These are phyloP conservation scores for Thamnophis sirtalis DNA, from an alignment of 2,113 vertebrate genomes.

Conservation along the genomic window DNA sequence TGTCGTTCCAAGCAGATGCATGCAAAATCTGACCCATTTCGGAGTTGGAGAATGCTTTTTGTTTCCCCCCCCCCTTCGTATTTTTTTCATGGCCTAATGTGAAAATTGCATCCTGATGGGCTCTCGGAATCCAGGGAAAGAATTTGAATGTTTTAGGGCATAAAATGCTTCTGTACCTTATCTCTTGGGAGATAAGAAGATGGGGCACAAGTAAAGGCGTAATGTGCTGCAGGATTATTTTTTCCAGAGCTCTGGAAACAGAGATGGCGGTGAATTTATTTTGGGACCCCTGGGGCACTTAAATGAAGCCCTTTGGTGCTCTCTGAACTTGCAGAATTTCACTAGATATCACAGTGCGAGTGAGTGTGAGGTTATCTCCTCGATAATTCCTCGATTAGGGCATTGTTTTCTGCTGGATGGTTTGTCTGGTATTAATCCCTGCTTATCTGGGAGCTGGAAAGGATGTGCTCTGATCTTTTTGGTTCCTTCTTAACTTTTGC, in stretches of 20 bases:
- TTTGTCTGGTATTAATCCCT: neutral
- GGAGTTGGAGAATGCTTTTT: slow-evolving; percentile 29
- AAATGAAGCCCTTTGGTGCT: neutral
- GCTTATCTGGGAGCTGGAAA: neutral
- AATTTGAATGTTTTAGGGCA: slow-evolving; percentile 24
- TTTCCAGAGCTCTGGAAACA: neutral
- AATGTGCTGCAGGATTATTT: neutral
- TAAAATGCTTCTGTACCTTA: neutral
- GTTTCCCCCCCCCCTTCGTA: neutral
- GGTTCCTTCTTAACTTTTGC: neutral
- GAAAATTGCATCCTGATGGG: slow-evolving; percentile 28
- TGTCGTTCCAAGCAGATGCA: slow-evolving; percentile 31
- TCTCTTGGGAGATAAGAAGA: neutral
- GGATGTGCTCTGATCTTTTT: neutral
- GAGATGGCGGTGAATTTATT: neutral
- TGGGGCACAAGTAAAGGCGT: no score
- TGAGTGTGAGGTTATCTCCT: neutral
- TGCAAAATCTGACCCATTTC: slow-evolving; percentile 47
- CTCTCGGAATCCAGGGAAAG: slow-evolving; percentile 38
- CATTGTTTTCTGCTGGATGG: neutral
- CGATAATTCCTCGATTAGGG: neutral
- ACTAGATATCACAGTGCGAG: neutral
- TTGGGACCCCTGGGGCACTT: neutral
- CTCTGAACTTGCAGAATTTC: neutral
- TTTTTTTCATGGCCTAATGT: neutral